Base-by-base conservation (phyloP, 2,888 invertebrate genomes). In the Allophyes oxyacanthae region DNA sequence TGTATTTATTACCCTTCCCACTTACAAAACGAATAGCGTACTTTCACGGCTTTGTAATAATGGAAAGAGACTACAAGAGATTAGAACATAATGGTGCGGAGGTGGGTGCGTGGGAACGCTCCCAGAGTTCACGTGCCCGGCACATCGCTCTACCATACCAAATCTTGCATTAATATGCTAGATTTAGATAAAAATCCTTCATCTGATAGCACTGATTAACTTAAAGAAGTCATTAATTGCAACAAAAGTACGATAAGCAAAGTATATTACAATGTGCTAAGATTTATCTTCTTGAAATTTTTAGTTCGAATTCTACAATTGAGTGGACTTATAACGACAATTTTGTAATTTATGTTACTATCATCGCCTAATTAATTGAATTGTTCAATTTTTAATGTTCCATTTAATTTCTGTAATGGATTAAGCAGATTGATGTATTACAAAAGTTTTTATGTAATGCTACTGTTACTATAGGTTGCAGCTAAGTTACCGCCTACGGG, bases 41-140 rank as follows among this genome's bases (percentile, higher is more conserved):
- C 92, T 94, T 94, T 94, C 93, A 88, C 92, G 84, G 87, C 88
- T 86, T 88, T 84, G 86, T 89, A 91, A 90, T 92, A 93, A 91
- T 90, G 87, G 87, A 90, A 92, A 89, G 87, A 91, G 88, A 91
- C 88, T 90, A 81, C 84, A 87, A 90, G 90, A 92, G 91, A 92
- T 92, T 92, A 91, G 88, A 92, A 91, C 91, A 93, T 93, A 92
- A 92, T 93, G 85, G 89, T 90, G 91, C 87, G 91, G 91, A 92
- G 93, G 93, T 91, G 93, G 91, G 82, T 86, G 91, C 94, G 93
- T 94, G 94, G 93, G 94, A 94, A 93, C 86, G 85, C 92, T 94
- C 94, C 92, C 94, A 94, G 92, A 88, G 89, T 89, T 92, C 91
- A 90, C 89, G 90, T 91, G 90, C 88, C 86, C 79, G 80, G 81